Percentiles rank a stretch among this genome's conserved stretches.
Conservation (phyloP, 2,113 vertebrate genomes). For the Perca schrenkii region DNA sequence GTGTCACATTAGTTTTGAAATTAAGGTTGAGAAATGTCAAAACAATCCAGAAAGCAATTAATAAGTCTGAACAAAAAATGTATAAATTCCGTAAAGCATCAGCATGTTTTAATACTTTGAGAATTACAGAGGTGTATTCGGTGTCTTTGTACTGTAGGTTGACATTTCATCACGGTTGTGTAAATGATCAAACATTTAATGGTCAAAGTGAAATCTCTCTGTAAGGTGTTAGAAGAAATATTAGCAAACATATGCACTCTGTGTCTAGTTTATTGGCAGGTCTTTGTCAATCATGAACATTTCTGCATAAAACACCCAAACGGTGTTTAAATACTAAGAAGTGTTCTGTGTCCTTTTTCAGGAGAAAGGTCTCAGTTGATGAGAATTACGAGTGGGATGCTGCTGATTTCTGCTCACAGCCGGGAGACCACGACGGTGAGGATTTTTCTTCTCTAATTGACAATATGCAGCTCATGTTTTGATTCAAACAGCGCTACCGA, state of each 20-base stretch:
- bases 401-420: slow-evolving; percentile 65
- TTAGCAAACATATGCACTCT: neutral
- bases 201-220: neutral
- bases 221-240: neutral
- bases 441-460: neutral
- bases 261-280: neutral
- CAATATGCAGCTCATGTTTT: neutral
- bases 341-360: slow-evolving; percentile 53
- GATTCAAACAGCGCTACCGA: neutral
- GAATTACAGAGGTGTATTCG: neutral
- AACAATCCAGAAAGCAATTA: neutral
- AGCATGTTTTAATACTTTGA: neutral
- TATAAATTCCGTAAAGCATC: neutral
- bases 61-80: neutral
- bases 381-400: slow-evolving; percentile 87
- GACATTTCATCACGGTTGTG: neutral
- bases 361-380: slow-evolving; percentile 82
- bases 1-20: neutral
- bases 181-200: neutral
- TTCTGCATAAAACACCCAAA: neutral
- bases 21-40: neutral
- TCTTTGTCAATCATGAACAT: slow-evolving; percentile 8
- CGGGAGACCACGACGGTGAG: slow-evolving; percentile 65
- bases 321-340: slow-evolving; percentile 3
- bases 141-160: neutral